Base-by-base conservation (phyloP, 2,113 vertebrate genomes). In the Hypomesus transpacificus region DNA sequence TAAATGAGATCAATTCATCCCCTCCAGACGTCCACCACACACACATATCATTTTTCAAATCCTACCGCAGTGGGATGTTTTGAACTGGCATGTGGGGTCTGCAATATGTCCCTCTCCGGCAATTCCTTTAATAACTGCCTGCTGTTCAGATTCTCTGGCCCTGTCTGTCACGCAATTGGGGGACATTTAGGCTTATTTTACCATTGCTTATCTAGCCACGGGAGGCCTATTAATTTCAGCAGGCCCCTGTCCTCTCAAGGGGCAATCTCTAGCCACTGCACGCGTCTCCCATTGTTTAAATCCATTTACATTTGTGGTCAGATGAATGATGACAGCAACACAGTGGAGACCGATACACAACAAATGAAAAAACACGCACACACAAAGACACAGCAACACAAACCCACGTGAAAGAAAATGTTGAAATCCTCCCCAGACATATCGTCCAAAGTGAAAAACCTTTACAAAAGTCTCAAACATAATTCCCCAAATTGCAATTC, bases 151-250 rank as follows among this genome's bases (percentile, higher is more conserved):
- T 90, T 86, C 87, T 89, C 85, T 84, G 84, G 85, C 81, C 89
- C 89, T 90, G 91, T 91, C 90, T 90, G 89, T 92, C 90, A 91
- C 84, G 82, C 75, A 75, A 87, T 85, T 82, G 84, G 86, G 86
- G 87, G 83, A 91, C 87, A 89, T 90, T 92, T 91, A 91, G 89
- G 88, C 87, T 91, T 90, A 90, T 91, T 92, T 90, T 85, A 85
- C 87, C 80, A 87, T 85, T 90, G 90, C 91, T 91, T 91, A 90
- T 90, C 89, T 90, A 92, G 88, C 92, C 89, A 85, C 89, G 77
- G 91, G 91, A 92, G 89, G 91, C 91, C 91, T 91, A 92, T 93
- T 92, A 91, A 92, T 92, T 92, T 92, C 86, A 91, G 87, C 88
- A 87, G 85, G 85, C 73, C 82, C 80, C 39, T 74, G 83, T 92